These are phyloP conservation scores for Todus mexicanus DNA, from an alignment of 2,797 vertebrate species.

Conservation along the genomic window DNA sequence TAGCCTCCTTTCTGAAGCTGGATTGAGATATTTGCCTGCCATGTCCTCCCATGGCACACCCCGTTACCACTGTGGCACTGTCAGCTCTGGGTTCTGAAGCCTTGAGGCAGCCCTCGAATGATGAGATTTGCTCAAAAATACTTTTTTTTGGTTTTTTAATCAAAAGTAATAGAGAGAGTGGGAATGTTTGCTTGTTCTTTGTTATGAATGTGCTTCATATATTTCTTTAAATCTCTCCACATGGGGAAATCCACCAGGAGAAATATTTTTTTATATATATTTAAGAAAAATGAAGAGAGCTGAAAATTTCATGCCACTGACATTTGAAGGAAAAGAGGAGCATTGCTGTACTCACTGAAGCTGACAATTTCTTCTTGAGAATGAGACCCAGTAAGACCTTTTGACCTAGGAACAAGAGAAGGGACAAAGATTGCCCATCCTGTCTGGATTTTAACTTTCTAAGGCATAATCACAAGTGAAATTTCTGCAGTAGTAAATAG, in stretches of 20 bases:
- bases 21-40: rapidly evolving
- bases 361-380: not conserved
- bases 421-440: rapidly evolving
- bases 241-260: not conserved
- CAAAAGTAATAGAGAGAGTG: conserved; percentile 28
- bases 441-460: not conserved
- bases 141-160: not conserved
- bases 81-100: not conserved
- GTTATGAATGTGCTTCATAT: not conserved
- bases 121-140: not conserved
- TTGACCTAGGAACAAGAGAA: not conserved
- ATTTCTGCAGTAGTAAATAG: not conserved
- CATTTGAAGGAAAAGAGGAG: not conserved
- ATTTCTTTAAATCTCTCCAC: conserved; percentile 8
- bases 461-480: not conserved
- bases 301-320: not conserved
- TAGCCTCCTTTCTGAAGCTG: not conserved
- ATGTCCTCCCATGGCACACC: not conserved
- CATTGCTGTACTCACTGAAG: not conserved
- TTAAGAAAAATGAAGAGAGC: not conserved
- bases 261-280: conserved; percentile 18
- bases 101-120: not conserved
- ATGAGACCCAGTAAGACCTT: not conserved
- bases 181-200: not conserved
- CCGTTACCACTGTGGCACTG: not conserved